Evolutionary conservation across 1,140 invertebrate species (phyloP), one percentile per base, ranked within the genome.

Genomic region (Zaprionus gabonicus): DNA sequence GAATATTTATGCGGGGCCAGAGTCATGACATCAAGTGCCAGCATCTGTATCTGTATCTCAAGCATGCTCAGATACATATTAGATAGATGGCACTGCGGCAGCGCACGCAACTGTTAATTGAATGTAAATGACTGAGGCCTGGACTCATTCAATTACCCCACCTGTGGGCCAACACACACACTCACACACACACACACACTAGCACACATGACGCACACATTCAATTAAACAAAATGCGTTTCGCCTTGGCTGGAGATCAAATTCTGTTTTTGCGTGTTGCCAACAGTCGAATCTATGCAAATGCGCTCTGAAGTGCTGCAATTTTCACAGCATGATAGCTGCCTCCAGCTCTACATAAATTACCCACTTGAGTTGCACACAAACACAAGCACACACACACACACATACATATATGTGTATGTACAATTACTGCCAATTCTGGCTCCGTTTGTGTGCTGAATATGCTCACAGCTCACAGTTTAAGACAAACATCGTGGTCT

Each of bases 101-200:
- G 64, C 28, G 64, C 76, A 78, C 79, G 81, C 78, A 88, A 87
- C 81, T 87, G 83, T 84, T 87, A 87, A 87, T 87, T 87, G 83
- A 87, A 88, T 88, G 81, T 88, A 87, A 87, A 88, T 81, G 84
- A 78, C 66, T 81, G 65, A 63, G 68, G 67, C 76, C 80, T 65
- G 51, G 59, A 51, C 65, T 75, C 80, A 87, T 86, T 86, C 82
- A 86, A 86, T 86, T 86, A 86, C 77, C 83, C 63, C 78, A 87
- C 79, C 82, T 85, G 82, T 75, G 67, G 71, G 36, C 62, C 64
- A 46, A n/a, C 20, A 20, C 20, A 55, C 46, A 12, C n/a, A 64
- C 20, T 17, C n/a, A 15, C 28, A 25, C 38, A 46, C 44, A 68
- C 20, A 20, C 15, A 66, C 69, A 71, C 20, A 51, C 41, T 23